These are phyloP conservation scores for Ornithoptera alexandrae DNA, from an alignment of 2,888 invertebrate genomes.

Conservation along the genomic window DNA sequence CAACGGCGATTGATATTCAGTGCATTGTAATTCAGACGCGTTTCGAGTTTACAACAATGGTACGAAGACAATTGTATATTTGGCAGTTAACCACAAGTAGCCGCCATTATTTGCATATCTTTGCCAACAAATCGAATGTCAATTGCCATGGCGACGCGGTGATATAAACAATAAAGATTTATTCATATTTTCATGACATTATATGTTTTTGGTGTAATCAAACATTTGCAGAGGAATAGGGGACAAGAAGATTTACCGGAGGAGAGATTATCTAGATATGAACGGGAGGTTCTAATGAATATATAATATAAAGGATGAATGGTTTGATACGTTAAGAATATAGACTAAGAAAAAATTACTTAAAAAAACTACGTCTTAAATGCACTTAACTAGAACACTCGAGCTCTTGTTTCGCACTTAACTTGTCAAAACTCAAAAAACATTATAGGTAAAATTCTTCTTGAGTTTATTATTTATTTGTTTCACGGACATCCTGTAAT, in stretches of 20 bases:
- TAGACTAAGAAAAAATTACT: neutral
- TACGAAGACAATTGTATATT: constrained; percentile 17
- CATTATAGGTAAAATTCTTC: no score
- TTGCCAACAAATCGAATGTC: constrained; percentile 3
- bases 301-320: neutral
- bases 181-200: neutral
- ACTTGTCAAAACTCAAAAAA: no score
- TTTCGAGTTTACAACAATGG: constrained; percentile 5
- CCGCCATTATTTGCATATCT: constrained; percentile 14
- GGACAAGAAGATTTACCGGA: no score
- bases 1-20: constrained; percentile 13
- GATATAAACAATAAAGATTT: neutral
- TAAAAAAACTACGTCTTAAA: no score
- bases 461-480: no score
- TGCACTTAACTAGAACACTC: no score
- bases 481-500: no score
- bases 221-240: neutral
- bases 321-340: neutral
- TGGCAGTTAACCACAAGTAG: constrained; percentile 5
- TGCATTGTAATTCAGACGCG: constrained; percentile 7
- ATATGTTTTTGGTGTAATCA: neutral
- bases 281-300: neutral
- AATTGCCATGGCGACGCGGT: neutral
- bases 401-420: no score
- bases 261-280: no score